These are phyloP conservation scores for Mus pahari DNA, from an alignment of 2,113 vertebrate genomes.

Conservation along the genomic window DNA sequence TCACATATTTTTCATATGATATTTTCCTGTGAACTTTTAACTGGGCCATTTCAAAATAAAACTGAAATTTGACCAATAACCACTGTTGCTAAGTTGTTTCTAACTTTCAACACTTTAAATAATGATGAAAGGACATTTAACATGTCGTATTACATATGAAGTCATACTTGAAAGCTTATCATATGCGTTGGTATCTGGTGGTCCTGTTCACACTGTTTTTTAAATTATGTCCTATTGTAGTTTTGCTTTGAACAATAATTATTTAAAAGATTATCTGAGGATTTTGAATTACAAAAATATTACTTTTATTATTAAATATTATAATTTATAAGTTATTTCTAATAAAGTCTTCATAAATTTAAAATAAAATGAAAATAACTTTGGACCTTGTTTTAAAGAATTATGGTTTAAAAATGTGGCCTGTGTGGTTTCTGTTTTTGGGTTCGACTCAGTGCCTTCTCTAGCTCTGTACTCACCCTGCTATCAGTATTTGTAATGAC, in stretches of 20 bases:
- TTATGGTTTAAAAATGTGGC: not conserved
- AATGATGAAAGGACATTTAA: not conserved
- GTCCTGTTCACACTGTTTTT: not conserved
- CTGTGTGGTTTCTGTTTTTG: not conserved
- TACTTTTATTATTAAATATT: conserved; percentile 12
- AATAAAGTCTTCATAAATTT: not conserved
- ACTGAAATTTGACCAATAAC: not conserved
- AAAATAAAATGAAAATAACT: not conserved
- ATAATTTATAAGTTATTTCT: not conserved
- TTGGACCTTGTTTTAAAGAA: not conserved
- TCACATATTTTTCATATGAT: not conserved
- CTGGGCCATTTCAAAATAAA: not conserved
- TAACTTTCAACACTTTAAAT: conserved; percentile 5
- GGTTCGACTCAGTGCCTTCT: not conserved
- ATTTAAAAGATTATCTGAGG: not conserved
- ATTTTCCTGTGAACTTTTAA: not conserved
- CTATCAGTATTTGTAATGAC: not conserved
- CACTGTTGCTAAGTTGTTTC: not conserved
- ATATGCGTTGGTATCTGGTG: not conserved
- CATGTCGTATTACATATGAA: not conserved
- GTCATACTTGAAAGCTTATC: not conserved
- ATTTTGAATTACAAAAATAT: conserved; percentile 4
- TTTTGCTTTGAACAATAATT: conserved; percentile 2
- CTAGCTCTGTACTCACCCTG: not conserved
- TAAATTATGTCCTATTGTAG: not conserved